Evolutionary conservation across 2,888 invertebrate genomes (phyloP).

Genomic region (Nycteola revayana): DNA sequence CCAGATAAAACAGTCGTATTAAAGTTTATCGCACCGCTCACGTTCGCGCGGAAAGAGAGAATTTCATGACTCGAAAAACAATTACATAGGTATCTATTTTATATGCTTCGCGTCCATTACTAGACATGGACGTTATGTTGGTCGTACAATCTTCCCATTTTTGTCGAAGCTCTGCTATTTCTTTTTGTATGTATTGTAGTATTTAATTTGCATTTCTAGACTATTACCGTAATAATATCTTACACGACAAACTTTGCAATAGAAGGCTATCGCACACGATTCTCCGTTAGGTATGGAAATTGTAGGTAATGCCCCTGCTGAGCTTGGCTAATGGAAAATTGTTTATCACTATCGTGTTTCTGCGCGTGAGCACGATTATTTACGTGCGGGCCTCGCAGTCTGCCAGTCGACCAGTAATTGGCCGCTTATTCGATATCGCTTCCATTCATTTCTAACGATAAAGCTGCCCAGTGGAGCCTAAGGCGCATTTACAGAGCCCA

Average conservation of each 20-base stretch:
- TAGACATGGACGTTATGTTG: constrained; percentile 42
- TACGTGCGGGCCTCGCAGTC: constrained; percentile 63
- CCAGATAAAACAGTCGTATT: constrained; percentile 16
- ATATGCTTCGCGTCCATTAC: constrained; percentile 44
- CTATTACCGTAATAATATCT: constrained; percentile 70
- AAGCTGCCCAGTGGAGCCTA: constrained; percentile 51
- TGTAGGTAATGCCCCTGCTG: constrained; percentile 46
- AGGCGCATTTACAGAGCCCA: constrained; percentile 43
- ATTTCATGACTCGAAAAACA: constrained; percentile 37
- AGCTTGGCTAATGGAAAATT: constrained; percentile 67
- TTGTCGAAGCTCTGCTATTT: constrained; percentile 50
- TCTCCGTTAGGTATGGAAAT: constrained; percentile 62
- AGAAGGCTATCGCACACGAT: constrained; percentile 60
- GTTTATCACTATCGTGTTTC: constrained; percentile 66
- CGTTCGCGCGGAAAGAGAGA: constrained; percentile 26
- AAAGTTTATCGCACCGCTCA: constrained; percentile 15
- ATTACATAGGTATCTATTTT: constrained; percentile 41
- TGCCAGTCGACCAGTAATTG: constrained; percentile 65
- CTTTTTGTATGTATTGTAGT: constrained; percentile 62
- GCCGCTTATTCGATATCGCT: constrained; percentile 72
- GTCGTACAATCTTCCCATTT: constrained; percentile 45
- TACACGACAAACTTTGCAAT: constrained; percentile 63
- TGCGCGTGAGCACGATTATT: constrained; percentile 75
- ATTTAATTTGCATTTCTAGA: constrained; percentile 68
- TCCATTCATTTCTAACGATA: constrained; percentile 76